These are phyloP conservation scores for Graptemys geographica DNA, from an alignment of 2,797 vertebrate species.

Conservation along the genomic window DNA sequence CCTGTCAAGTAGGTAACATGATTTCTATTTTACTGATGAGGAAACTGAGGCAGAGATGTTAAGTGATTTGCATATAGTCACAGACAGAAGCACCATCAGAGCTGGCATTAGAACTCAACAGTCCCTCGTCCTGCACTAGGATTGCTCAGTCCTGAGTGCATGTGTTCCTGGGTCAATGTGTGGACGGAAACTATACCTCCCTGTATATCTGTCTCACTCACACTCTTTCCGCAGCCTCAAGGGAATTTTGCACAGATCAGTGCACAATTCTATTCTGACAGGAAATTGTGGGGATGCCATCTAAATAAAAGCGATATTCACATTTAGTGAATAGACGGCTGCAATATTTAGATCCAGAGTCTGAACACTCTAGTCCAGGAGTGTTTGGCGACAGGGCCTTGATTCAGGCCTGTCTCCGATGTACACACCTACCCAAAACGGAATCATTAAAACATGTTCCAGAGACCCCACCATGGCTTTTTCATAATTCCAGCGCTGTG, in stretches of 20 bases:
- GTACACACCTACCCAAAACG: neutral
- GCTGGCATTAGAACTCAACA: neutral
- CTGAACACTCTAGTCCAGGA: neutral
- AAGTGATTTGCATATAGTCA: neutral
- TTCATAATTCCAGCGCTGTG: neutral
- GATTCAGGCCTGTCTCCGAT: neutral
- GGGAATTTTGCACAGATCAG: neutral
- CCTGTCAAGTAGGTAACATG: neutral
- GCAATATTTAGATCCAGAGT: neutral
- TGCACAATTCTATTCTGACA: neutral
- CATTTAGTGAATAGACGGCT: neutral
- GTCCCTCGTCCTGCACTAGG: neutral
- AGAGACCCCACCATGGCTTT: neutral
- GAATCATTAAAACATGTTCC: neutral
- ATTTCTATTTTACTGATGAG: neutral
- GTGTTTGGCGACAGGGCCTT: neutral
- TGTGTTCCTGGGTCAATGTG: neutral
- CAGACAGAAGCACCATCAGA: neutral
- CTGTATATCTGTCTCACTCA: neutral
- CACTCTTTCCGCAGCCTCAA: neutral
- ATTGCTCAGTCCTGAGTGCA: neutral
- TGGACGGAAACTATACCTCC: neutral
- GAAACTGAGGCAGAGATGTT: neutral
- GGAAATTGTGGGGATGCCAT: neutral
- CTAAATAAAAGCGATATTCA: neutral